A percentile compares a stretch with the other conserved stretches of the same genome.
These are phyloP conservation scores for Sarcophaga rosellei DNA, from an alignment of 2,888 invertebrate genomes.

Conservation along the genomic window DNA sequence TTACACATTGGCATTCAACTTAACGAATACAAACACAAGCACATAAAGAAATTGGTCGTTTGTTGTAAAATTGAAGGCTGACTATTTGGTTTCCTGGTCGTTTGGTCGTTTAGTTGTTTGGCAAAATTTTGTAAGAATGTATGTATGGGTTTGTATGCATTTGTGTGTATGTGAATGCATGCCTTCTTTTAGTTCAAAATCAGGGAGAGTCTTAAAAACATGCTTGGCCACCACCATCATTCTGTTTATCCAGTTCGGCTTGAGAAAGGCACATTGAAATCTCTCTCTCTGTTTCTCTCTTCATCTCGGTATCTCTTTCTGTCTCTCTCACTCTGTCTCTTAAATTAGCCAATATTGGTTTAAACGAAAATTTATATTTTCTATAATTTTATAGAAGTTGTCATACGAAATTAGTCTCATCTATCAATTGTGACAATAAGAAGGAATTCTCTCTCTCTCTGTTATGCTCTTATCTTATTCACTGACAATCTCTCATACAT, in stretches of 20 bases:
- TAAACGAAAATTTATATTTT: slow-evolving; percentile 42
- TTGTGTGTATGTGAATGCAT: slow-evolving; percentile 8
- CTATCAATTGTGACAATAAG: slow-evolving; percentile 51
- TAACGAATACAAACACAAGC: background rate
- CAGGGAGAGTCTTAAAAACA: no score
- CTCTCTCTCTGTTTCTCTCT: no score
- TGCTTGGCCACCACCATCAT: no score
- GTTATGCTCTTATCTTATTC: background rate
- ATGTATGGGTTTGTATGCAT: no score
- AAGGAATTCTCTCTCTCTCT: no score
- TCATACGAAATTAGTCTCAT: slow-evolving; percentile 59
- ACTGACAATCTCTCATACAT: no score
- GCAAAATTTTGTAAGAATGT: no score
- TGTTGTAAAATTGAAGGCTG: slow-evolving; percentile 50
- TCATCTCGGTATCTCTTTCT: no score
- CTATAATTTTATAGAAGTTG: no score
- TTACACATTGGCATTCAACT: background rate
- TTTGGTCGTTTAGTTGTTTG: no score
- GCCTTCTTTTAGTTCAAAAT: background rate
- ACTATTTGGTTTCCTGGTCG: slow-evolving; percentile 46
- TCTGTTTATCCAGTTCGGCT: slow-evolving; percentile 23
- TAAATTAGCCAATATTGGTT: slow-evolving; percentile 55
- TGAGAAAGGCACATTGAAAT: slow-evolving; percentile 44
- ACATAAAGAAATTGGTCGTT: background rate
- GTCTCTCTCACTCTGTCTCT: slow-evolving; percentile 15